Percentiles rank a stretch among this genome's conserved stretches.
phyloP scores from a whole-genome alignment of 2,113 vertebrate genomes.

The Heterotilapia buettikoferi region DNA sequence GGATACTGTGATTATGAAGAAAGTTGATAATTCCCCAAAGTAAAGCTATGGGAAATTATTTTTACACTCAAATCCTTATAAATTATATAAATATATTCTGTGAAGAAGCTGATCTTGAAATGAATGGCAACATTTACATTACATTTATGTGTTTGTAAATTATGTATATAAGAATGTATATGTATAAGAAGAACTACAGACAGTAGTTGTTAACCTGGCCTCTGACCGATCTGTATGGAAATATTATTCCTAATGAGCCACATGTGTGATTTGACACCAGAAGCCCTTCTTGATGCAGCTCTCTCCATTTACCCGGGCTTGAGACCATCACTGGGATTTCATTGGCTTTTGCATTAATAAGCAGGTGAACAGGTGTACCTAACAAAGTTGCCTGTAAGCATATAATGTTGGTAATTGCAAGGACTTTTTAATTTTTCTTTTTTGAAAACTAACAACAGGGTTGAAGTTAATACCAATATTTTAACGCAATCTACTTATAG shows the following conservation, averaged over 20 bases:
- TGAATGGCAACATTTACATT: background rate
- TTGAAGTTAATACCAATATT: background rate
- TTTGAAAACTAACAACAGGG: background rate
- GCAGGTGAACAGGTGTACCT: background rate
- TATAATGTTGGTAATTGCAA: background rate
- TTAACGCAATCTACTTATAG: background rate
- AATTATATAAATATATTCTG: background rate
- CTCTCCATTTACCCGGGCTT: background rate
- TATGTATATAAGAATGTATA: background rate
- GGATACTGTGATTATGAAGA: background rate
- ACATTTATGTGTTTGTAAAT: background rate
- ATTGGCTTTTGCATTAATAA: background rate
- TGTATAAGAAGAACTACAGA: background rate
- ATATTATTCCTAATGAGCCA: background rate
- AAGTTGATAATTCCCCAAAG: background rate
- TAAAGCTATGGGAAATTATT: background rate
- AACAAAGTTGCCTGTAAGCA: rapidly evolving
- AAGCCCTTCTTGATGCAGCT: background rate
- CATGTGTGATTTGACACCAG: background rate
- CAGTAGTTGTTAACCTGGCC: background rate
- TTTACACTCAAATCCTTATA: background rate
- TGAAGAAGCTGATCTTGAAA: background rate
- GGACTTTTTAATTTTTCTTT: background rate
- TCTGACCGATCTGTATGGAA: background rate
- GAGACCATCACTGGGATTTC: background rate